Evolutionary conservation across 2,888 invertebrate genomes (phyloP).

Genomic region (Auanema sp.): DNA sequence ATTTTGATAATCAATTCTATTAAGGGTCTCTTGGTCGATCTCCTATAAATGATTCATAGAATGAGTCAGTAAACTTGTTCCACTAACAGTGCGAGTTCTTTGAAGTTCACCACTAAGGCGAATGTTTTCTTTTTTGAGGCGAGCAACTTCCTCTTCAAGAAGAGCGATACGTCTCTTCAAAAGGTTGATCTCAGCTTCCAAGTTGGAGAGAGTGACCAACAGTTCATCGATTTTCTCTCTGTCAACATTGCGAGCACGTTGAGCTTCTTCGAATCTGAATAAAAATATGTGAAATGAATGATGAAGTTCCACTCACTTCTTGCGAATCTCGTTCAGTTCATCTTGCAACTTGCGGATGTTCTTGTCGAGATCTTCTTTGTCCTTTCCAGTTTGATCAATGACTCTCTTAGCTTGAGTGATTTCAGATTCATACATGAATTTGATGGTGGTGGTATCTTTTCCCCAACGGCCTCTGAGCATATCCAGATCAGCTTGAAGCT

Average conservation of each 20-base stretch:
- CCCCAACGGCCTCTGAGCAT: constrained; percentile 59
- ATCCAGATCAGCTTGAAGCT: constrained; percentile 62
- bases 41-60: constrained; percentile 61
- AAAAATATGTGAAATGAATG: neutral
- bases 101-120: constrained; percentile 48
- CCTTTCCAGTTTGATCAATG: constrained; percentile 23
- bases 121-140: constrained; percentile 66
- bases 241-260: constrained; percentile 55
- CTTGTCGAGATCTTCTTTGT: constrained; percentile 37
- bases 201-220: constrained; percentile 66
- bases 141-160: constrained; percentile 63
- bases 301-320: constrained; percentile 39
- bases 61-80: too few relatives aligned
- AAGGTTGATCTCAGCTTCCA: constrained; percentile 67
- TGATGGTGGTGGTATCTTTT: constrained; percentile 58
- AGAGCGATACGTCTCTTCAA: constrained; percentile 60
- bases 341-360: constrained; percentile 48
- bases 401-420: constrained; percentile 43
- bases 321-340: constrained; percentile 45
- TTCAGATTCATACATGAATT: constrained; percentile 49
- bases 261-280: constrained; percentile 62
- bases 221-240: constrained; percentile 66
- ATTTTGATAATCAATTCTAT: constrained; percentile 68
- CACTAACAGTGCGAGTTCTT: constrained; percentile 26
- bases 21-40: constrained; percentile 68